Base-by-base conservation (phyloP, 2,888 invertebrate genomes). In the Parascotia fuliginaria region DNA sequence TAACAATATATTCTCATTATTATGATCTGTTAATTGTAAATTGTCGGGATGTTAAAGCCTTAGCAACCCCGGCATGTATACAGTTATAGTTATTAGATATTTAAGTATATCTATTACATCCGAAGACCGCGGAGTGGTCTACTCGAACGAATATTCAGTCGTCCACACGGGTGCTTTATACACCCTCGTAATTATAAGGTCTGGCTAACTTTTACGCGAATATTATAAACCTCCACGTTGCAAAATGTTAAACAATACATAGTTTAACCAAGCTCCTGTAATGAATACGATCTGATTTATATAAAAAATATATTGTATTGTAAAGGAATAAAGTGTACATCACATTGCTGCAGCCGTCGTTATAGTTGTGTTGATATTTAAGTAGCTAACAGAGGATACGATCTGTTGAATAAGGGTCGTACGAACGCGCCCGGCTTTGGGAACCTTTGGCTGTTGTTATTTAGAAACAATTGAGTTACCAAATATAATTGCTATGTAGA, bases 361-460 rank as follows among this genome's bases (percentile, higher is more conserved):
- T 66, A 55, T 58, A 47, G 51, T 62, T 68, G 69, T 68, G 67
- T 66, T 67, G 39, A 53, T 63, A 31, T 45, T 79, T 74, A 42
- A 75, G 83, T 85, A 85, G 85, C 83, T 83, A 79, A 84, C 85
- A 80, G 76, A 55, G 68, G 64, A 58, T 65, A 67, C 61, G 69
- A 60, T 67, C 65, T 72, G 68, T 61, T 53, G 68, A 57, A 34
- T 40, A 24, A 55, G 50, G 51, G 60, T 57, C 9, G 67, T 49
- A 37, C 31, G 0, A 1, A 1, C 29, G 40, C 36, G 29, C 49
- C 43, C 9, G 12, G 46, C 37, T 29, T 14, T 51, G 41, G 54
- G 69, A 51, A 47, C 48, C 29, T 7, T 36, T 43, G 34, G 29
- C 29, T 49, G 43, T 31, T 39, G 42, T 42, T 50, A 15, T 27